These are phyloP conservation scores for Athene cunicularia DNA, from an alignment of 2,113 vertebrate species.

Conservation along the genomic window DNA sequence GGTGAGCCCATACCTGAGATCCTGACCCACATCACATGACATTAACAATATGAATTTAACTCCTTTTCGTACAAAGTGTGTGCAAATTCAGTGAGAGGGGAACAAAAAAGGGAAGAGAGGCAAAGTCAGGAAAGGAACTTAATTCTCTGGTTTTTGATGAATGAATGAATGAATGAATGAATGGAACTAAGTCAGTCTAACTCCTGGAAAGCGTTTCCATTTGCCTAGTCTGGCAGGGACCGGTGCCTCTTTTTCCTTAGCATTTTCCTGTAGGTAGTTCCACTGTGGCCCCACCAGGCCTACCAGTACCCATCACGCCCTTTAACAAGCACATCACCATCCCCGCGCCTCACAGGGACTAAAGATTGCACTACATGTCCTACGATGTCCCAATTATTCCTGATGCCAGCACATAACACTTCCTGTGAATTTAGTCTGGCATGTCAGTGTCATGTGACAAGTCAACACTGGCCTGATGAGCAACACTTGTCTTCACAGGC, in stretches of 20 bases:
- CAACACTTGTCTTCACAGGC: accelerated
- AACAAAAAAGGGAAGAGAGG: neutral
- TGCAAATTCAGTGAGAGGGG: neutral
- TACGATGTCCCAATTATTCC: neutral
- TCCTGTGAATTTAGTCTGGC: neutral
- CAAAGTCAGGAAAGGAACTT: neutral
- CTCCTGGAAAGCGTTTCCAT: neutral
- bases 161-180: neutral
- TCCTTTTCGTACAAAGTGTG: neutral
- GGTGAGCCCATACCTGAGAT: accelerated
- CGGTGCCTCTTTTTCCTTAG: neutral
- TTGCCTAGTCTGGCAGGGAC: neutral
- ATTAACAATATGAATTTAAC: neutral
- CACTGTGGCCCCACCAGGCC: neutral
- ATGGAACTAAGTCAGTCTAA: neutral
- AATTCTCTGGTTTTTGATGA: neutral
- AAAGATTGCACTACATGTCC: neutral
- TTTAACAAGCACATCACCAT: neutral
- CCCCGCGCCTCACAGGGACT: neutral
- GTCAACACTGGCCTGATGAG: neutral
- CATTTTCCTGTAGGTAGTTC: neutral
- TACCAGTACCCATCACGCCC: neutral
- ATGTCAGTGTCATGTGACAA: neutral
- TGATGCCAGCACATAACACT: neutral
- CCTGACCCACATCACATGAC: neutral